These are phyloP conservation scores for Xestia c-nigrum DNA, from an alignment of 2,888 invertebrate genomes.

Conservation along the genomic window DNA sequence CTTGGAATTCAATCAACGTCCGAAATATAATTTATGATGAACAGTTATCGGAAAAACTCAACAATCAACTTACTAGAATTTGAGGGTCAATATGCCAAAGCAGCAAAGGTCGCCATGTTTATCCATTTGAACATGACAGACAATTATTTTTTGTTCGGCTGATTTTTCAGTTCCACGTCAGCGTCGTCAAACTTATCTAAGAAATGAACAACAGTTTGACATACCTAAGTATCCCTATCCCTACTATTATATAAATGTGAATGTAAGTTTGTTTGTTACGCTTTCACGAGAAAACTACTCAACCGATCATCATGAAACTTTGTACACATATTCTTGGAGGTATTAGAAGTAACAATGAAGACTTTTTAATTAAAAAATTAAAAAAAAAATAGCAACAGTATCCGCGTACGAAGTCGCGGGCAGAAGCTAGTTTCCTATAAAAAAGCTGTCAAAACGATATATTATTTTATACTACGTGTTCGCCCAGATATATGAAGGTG, in stretches of 20 bases:
- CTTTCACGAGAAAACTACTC: too few relatives aligned
- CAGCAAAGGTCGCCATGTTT: conserved; percentile 10
- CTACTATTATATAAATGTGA: too few relatives aligned
- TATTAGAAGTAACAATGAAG: too few relatives aligned
- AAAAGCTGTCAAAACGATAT: background rate
- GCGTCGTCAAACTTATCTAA: background rate
- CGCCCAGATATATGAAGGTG: background rate
- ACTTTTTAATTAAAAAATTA: too few relatives aligned
- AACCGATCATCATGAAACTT: too few relatives aligned
- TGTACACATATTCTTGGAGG: too few relatives aligned
- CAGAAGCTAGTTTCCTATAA: background rate
- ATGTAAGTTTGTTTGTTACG: too few relatives aligned
- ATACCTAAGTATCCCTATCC: too few relatives aligned
- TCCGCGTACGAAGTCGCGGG: too few relatives aligned
- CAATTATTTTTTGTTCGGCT: background rate
- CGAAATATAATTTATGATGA: background rate
- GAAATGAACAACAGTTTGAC: background rate
- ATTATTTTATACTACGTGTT: background rate
- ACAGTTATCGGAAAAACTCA: background rate
- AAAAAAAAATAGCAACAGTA: too few relatives aligned
- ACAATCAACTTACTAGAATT: conserved; percentile 1
- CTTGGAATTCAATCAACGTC: conserved; percentile 27
- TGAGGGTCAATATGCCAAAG: conserved; percentile 1
- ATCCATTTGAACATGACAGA: conserved; percentile 2
- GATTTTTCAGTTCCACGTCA: background rate